phyloP scores from a whole-genome alignment of 2,797 vertebrate species.

The Thalassophryne amazonica region DNA sequence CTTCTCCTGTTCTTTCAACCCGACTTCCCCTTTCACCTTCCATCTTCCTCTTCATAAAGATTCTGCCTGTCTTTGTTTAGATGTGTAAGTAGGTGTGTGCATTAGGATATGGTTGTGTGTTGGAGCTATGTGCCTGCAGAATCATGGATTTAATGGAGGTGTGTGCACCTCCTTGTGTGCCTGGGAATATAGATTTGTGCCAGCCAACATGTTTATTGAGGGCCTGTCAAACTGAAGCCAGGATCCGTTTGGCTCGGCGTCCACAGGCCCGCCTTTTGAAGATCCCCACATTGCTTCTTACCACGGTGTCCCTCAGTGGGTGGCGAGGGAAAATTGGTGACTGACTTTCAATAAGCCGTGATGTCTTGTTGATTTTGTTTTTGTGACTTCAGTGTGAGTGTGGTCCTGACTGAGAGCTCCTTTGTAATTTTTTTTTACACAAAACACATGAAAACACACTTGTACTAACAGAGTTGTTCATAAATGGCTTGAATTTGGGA shows the following conservation, averaged over 20 bases:
- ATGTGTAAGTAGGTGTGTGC: slow-evolving; percentile 1
- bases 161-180: background rate
- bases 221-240: slow-evolving; percentile 36
- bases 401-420: background rate
- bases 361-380: slow-evolving; percentile 23
- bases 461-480: no score
- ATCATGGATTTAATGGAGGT: slow-evolving; percentile 1
- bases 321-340: slow-evolving; percentile 9
- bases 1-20: slow-evolving; percentile 27
- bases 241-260: slow-evolving; percentile 18
- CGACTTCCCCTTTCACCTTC: background rate
- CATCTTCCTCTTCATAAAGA: slow-evolving; percentile 54
- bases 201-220: slow-evolving; percentile 39
- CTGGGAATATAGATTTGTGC: slow-evolving; percentile 28
- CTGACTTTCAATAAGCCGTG: slow-evolving; percentile 16
- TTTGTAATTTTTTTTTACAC: background rate
- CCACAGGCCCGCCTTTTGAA: slow-evolving; percentile 26
- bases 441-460: no score
- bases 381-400: slow-evolving; percentile 3
- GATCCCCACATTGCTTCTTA: slow-evolving; percentile 22
- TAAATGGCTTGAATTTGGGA: no score
- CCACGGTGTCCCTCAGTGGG: slow-evolving; percentile 34
- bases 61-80: slow-evolving; percentile 12
- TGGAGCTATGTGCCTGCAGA: slow-evolving; percentile 5
- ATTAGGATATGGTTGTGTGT: slow-evolving; percentile 2